Evolutionary conservation across 2,797 vertebrate genomes (phyloP), one percentile per base, ranked within the genome.

Genomic region (Galaxias olidus): DNA sequence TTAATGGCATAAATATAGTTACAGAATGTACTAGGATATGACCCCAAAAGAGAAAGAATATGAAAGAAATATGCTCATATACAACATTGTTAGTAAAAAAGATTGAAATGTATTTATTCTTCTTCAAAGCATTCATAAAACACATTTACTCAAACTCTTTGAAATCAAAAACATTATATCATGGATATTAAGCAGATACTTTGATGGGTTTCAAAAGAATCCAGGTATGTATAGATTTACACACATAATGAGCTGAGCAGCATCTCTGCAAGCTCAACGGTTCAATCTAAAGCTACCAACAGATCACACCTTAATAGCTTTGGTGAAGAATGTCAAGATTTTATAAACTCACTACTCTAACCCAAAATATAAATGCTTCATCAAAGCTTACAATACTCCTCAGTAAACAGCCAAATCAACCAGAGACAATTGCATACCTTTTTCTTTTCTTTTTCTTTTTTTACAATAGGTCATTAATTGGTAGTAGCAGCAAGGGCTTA

Each of bases 251-350:
- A n/a, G n/a, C n/a, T n/a, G n/a, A n/a, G n/a, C n/a, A 57, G 59
- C 13, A 47, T 59, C 58, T 53, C 54, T 52, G 67, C 55, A 44
- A 50, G 71, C 73, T 80, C 61, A 42, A 69, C 69, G 75, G 69
- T 74, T 71, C 61, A 17, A 71, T 77, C 79, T 86, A 84, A 79
- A 86, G 84, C 83, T 77, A 80, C 80, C 65, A 79, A 63, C 76
- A 79, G 65, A 75, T 75, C 72, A 85, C 80, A 84, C 69, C 85
- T 87, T 84, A 87, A 89, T 83, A 87, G 87, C 88, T 87, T 89
- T 84, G 87, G 88, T 89, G 87, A 86, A 84, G 86, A 70, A 61
- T 65, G 40, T 4, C 19, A 53, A 65, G 69, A 9, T 56, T 64
- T 68, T 70, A 46, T 48, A 63, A 51, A 66, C 52, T 66, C 55